Percentiles rank a stretch among this genome's conserved stretches.
These are phyloP conservation scores for Heliocidaris erythrogramma DNA, from an alignment of 35 echinoderm and acorn worm species.

Conservation along the genomic window DNA sequence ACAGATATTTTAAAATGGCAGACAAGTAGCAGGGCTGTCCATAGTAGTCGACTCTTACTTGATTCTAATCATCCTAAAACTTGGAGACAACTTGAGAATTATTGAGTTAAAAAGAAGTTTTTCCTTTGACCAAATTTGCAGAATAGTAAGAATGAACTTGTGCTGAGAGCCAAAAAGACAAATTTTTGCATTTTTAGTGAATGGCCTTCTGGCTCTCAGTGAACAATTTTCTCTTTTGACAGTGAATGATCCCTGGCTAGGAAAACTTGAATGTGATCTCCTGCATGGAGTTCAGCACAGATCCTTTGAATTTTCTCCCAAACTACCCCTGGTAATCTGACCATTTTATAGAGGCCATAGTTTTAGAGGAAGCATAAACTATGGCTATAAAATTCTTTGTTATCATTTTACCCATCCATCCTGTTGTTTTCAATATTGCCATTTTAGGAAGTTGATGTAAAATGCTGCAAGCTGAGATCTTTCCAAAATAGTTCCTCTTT, in stretches of 20 bases:
- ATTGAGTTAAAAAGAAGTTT: too few relatives aligned
- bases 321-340: background rate
- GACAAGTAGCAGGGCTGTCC: background rate
- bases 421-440: background rate
- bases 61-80: background rate
- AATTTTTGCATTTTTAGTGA: too few relatives aligned
- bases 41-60: background rate
- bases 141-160: too few relatives aligned
- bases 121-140: too few relatives aligned
- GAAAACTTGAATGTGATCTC: background rate
- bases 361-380: background rate
- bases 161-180: too few relatives aligned
- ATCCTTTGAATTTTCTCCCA: background rate
- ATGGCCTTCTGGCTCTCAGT: background rate
- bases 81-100: too few relatives aligned
- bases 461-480: background rate
- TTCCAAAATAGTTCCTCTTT: background rate
- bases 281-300: background rate
- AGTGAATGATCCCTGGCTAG: background rate
- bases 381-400: background rate
- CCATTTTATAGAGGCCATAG: background rate
- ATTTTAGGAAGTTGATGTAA: constrained; percentile 23
- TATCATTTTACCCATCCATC: background rate
- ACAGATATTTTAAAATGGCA: background rate
- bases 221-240: background rate